Conservation (phyloP, 2,888 invertebrate species). For the Brachyopa scutellaris region DNA sequence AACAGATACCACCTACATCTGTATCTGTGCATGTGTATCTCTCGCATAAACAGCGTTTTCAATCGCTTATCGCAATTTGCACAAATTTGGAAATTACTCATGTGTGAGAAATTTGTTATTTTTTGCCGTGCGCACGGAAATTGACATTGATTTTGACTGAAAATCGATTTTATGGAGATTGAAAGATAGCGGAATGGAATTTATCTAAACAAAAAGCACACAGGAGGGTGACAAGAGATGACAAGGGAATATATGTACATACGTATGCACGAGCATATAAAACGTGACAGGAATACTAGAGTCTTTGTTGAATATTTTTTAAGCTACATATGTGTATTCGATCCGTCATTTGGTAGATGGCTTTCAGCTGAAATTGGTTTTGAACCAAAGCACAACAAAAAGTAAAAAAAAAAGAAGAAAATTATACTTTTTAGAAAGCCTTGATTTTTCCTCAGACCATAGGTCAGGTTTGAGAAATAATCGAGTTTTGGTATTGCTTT, state of each 20-base stretch:
- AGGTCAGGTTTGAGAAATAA: too few species aligned
- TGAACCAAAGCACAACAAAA: too few species aligned
- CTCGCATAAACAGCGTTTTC: conserved; percentile 32
- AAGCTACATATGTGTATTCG: background rate
- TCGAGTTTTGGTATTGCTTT: too few species aligned
- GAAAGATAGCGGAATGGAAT: conserved; percentile 55
- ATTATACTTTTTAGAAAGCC: too few species aligned
- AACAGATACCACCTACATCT: background rate
- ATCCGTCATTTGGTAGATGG: conserved; percentile 29
- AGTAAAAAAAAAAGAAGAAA: too few species aligned
- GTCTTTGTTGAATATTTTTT: background rate
- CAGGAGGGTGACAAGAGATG: conserved; percentile 11
- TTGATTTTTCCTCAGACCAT: too few species aligned
- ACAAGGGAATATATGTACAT: conserved; percentile 12
- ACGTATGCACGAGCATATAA: background rate
- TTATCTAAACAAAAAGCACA: conserved; percentile 38
- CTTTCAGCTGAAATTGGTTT: conserved; percentile 40
- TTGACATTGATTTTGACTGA: conserved; percentile 70
- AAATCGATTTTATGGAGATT: conserved; percentile 67
- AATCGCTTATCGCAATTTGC: conserved; percentile 70
- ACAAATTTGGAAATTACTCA: conserved; percentile 66
- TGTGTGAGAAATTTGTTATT: conserved; percentile 63
- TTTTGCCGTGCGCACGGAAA: conserved; percentile 55
- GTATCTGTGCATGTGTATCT: conserved; percentile 24
- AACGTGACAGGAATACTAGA: conserved; percentile 30